phyloP scores from a whole-genome alignment of 2,797 vertebrate species.

The Poecilia velifera region DNA sequence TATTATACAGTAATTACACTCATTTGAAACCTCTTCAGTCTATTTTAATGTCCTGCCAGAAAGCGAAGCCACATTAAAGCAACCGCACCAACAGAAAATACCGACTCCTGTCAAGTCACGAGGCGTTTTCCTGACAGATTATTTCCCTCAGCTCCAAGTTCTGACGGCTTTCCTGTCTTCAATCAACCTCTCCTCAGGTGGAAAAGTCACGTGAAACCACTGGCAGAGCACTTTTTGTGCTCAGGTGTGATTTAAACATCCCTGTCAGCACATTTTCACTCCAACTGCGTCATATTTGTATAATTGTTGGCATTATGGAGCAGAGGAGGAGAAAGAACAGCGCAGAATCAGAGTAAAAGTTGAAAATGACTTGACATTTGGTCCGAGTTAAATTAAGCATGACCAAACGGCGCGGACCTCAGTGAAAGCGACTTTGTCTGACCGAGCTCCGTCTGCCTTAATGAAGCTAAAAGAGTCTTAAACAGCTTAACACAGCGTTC shows the following conservation, averaged over 20 bases:
- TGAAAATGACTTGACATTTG: slow-evolving; percentile 79
- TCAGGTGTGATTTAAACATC: slow-evolving; percentile 66
- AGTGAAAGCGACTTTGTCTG: slow-evolving; percentile 83
- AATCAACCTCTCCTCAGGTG: slow-evolving; percentile 54
- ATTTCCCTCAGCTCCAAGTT: slow-evolving; percentile 57
- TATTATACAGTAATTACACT: slow-evolving; percentile 24
- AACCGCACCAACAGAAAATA: slow-evolving; percentile 43
- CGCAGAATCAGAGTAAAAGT: slow-evolving; percentile 66
- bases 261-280: slow-evolving; percentile 58
- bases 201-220: slow-evolving; percentile 60
- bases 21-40: slow-evolving; percentile 30
- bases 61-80: slow-evolving; percentile 65
- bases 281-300: slow-evolving; percentile 15
- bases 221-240: slow-evolving; percentile 55
- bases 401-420: slow-evolving; percentile 68
- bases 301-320: slow-evolving; percentile 10
- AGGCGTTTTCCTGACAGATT: slow-evolving; percentile 51
- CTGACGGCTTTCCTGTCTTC: slow-evolving; percentile 50
- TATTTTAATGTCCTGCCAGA: slow-evolving; percentile 51
- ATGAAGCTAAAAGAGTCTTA: slow-evolving; percentile 85
- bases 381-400: slow-evolving; percentile 77
- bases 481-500: slow-evolving; percentile 84
- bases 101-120: slow-evolving; percentile 49
- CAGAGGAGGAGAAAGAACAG: slow-evolving; percentile 27
- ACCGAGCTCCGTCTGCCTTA: slow-evolving; percentile 77